A percentile compares a stretch with the other conserved stretches of the same genome.
phyloP scores from a whole-genome alignment of 2,888 invertebrate species.

The Callinectes sapidus region DNA sequence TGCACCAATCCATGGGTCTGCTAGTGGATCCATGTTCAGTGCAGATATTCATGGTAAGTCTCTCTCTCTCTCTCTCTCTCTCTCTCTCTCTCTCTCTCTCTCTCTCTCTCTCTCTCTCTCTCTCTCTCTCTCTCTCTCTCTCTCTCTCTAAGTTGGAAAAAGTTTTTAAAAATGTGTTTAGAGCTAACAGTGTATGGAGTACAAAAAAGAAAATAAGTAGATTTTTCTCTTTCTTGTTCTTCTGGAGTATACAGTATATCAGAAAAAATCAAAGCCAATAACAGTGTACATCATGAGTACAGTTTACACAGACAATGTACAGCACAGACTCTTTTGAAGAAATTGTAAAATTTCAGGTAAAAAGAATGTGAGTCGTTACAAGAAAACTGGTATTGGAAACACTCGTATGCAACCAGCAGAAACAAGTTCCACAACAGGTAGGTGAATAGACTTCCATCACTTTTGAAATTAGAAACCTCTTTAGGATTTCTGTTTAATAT shows the following conservation, averaged over 20 bases:
- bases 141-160: background rate
- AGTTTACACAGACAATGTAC: no score
- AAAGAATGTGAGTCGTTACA: constrained; percentile 43
- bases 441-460: background rate
- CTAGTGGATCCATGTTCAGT: constrained; percentile 51
- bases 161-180: background rate
- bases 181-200: no score
- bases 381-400: constrained; percentile 51
- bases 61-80: background rate
- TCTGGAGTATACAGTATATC: no score
- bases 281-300: no score
- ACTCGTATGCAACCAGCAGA: constrained; percentile 40
- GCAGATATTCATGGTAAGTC: constrained; percentile 49
- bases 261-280: no score
- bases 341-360: constrained; percentile 39
- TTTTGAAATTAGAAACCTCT: background rate
- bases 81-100: background rate
- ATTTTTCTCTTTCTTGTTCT: no score
- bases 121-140: background rate
- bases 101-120: background rate
- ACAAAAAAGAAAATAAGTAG: no score
- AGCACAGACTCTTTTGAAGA: background rate
- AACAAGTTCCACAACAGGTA: constrained; percentile 29
- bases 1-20: constrained; percentile 46
- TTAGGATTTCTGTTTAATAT: no score